These are phyloP conservation scores for Sitobion miscanthi DNA, from an alignment of 1,140 invertebrate species.

Conservation along the genomic window DNA sequence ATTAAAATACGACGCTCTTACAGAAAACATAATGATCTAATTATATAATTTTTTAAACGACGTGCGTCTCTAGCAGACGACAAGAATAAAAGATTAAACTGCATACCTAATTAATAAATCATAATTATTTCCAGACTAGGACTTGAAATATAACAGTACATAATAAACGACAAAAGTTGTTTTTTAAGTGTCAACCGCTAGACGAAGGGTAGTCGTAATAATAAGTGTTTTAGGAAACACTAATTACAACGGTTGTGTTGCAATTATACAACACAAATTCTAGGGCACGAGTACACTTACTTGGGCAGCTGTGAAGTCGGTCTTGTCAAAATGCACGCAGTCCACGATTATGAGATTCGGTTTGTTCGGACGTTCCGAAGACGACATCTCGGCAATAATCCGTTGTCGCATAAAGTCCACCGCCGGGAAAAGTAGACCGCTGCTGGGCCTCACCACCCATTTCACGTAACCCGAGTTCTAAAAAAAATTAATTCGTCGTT, in stretches of 20 bases:
- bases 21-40: background rate
- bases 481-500: background rate
- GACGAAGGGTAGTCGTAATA: no score
- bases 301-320: constrained; percentile 68
- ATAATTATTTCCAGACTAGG: no score
- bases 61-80: no score
- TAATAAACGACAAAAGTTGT: no score
- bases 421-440: constrained; percentile 71
- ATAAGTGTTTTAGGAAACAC: background rate
- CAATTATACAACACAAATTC: background rate
- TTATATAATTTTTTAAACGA: background rate
- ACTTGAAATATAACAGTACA: no score
- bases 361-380: background rate
- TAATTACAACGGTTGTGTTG: background rate
- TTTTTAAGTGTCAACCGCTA: no score
- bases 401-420: constrained; percentile 70
- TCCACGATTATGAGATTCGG: constrained; percentile 64
- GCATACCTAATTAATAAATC: no score
- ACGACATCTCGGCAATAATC: constrained; percentile 55
- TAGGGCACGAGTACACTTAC: background rate
- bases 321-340: constrained; percentile 65
- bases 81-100: no score
- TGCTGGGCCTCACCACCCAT: constrained; percentile 67
- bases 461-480: constrained; percentile 58
- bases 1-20: background rate